These are phyloP conservation scores for Pilophorus perplexus DNA, from an alignment of 2,888 invertebrate genomes.

Conservation along the genomic window DNA sequence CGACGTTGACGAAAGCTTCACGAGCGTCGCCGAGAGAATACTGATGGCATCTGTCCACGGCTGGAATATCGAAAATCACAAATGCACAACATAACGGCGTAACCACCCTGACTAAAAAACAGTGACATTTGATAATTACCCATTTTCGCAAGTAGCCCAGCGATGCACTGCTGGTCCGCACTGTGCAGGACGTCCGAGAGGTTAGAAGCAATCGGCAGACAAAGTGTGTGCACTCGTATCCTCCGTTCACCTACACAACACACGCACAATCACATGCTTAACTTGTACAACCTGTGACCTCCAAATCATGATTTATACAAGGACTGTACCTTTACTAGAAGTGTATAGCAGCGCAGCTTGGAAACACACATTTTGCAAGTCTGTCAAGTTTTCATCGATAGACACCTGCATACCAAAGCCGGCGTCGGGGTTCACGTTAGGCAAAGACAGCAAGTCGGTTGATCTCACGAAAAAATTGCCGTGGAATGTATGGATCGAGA, in stretches of 20 bases:
- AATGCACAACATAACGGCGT: too few relatives aligned
- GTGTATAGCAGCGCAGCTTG: conserved; percentile 97
- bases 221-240: conserved; percentile 96
- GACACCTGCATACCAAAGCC: conserved; percentile 97
- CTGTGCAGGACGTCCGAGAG: conserved; percentile 80
- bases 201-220: conserved; percentile 83
- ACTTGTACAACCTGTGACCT: too few relatives aligned
- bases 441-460: conserved; percentile 90
- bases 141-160: conserved; percentile 93
- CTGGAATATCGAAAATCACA: conserved; percentile 53
- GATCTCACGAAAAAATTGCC: conserved; percentile 99
- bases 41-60: conserved; percentile 85
- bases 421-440: conserved; percentile 96
- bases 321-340: conserved; percentile 78
- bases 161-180: conserved; percentile 91
- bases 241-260: conserved; percentile 77
- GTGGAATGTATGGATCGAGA: conserved; percentile 96
- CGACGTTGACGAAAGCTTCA: conserved; percentile 94
- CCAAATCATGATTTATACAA: too few relatives aligned
- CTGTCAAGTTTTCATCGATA: conserved; percentile 86
- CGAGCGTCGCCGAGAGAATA: conserved; percentile 88
- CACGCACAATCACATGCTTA: too few relatives aligned
- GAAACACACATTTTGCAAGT: conserved; percentile 87
- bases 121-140: too few relatives aligned
- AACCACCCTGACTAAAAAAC: background rate